Conservation (phyloP, 2,113 vertebrate genomes). For the Hylia prasina region DNA sequence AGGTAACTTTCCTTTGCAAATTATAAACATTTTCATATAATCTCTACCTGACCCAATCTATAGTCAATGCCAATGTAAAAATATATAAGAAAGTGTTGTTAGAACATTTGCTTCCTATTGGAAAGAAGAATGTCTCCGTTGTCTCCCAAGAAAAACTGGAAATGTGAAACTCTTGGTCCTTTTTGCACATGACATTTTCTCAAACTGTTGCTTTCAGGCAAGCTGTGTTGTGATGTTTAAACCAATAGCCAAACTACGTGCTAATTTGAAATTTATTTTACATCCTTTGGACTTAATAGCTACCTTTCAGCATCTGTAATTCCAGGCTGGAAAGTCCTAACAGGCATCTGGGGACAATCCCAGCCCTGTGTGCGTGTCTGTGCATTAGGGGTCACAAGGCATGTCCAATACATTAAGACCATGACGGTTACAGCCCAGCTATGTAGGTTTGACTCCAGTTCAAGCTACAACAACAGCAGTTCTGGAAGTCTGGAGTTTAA, state of each 20-base stretch:
- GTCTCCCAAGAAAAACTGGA: neutral
- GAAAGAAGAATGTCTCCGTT: neutral
- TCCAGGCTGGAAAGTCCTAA: neutral
- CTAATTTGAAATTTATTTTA: slow-evolving; percentile 43
- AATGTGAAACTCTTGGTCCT: neutral
- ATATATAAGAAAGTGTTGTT: neutral
- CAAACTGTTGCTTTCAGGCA: neutral
- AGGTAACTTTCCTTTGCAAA: neutral
- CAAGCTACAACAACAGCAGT: slow-evolving; percentile 4
- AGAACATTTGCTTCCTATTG: neutral
- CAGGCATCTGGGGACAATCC: slow-evolving; percentile 43
- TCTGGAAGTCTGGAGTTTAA: slow-evolving; percentile 44
- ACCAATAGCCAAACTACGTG: neutral
- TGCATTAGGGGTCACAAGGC: slow-evolving; percentile 38
- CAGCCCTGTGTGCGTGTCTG: neutral
- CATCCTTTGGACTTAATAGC: slow-evolving; percentile 13
- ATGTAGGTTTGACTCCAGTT: slow-evolving; percentile 30
- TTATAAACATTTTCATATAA: neutral
- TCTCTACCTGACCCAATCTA: neutral
- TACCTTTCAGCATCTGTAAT: slow-evolving; percentile 25
- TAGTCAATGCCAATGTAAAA: neutral
- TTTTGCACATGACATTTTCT: neutral
- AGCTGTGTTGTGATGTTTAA: neutral
- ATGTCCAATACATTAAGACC: slow-evolving; percentile 55
- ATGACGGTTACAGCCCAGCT: slow-evolving; percentile 34